Evolutionary conservation across 2,888 invertebrate genomes (phyloP).

Genomic region (Sicus ferrugineus): DNA sequence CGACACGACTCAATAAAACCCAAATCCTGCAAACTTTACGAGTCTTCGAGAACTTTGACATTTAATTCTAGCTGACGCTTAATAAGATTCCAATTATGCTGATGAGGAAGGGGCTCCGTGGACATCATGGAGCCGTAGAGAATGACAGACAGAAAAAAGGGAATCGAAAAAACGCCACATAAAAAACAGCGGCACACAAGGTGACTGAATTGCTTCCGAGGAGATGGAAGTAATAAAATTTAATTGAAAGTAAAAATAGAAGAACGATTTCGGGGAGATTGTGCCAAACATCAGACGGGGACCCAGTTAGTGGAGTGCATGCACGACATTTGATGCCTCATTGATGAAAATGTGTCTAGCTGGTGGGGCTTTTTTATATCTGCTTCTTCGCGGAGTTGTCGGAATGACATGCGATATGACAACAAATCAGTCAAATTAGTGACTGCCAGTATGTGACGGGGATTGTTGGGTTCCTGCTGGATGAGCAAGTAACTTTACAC

Average conservation of each 20-base stretch:
- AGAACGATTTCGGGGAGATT: neutral
- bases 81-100: slow-evolving; percentile 29
- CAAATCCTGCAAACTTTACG: slow-evolving; percentile 24
- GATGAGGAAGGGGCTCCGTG: neutral
- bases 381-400: neutral
- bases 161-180: neutral
- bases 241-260: slow-evolving; percentile 27
- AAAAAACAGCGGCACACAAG: slow-evolving; percentile 4
- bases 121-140: no score
- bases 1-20: no score
- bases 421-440: slow-evolving; percentile 33
- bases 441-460: neutral
- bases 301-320: neutral
- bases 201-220: neutral
- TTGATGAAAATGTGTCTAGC: slow-evolving; percentile 31
- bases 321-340: slow-evolving; percentile 30
- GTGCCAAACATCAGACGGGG: neutral
- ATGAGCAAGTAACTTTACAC: slow-evolving; percentile 15
- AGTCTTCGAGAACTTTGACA: slow-evolving; percentile 20
- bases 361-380: neutral
- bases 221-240: slow-evolving; percentile 27
- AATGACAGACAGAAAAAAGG: neutral
- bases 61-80: slow-evolving; percentile 24
- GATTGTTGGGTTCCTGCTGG: neutral
- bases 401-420: slow-evolving; percentile 29